Conservation (phyloP, 30 jellyfish, hydroid and myxozoan species). For the Hydractinia echinata region DNA sequence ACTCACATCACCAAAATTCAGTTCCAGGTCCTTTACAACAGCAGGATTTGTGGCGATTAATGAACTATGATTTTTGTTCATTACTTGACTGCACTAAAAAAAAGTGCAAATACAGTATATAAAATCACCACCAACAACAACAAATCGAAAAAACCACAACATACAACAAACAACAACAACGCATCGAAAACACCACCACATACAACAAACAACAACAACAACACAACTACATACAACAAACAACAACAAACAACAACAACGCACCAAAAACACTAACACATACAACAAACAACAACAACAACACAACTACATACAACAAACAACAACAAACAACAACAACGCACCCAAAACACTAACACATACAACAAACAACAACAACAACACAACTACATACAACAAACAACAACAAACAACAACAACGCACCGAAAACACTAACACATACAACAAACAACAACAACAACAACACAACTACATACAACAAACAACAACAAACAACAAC, state of each 20-base stretch:
- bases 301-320: too few relatives aligned
- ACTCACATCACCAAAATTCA: constrained; percentile 20
- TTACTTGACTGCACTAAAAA: constrained; percentile 8
- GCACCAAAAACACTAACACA: not conserved
- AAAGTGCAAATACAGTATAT: not conserved
- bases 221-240: not conserved
- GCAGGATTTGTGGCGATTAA: constrained; percentile 5
- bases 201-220: not conserved
- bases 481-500: too few relatives aligned
- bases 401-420: not conserved
- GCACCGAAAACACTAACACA: not conserved
- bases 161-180: not conserved
- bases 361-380: too few relatives aligned
- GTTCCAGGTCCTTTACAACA: constrained; percentile 14
- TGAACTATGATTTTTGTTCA: constrained; percentile 21
- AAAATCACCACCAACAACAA: not conserved
- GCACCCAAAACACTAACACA: too few relatives aligned
- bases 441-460: not conserved
- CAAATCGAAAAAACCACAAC: not conserved
- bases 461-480: not conserved
- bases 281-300: too few relatives aligned
- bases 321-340: too few relatives aligned
- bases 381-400: not conserved
- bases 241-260: not conserved
- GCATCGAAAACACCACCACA: not conserved